phyloP scores from a whole-genome alignment of 1,140 invertebrate species.

The Drosophila trapezifrons region DNA sequence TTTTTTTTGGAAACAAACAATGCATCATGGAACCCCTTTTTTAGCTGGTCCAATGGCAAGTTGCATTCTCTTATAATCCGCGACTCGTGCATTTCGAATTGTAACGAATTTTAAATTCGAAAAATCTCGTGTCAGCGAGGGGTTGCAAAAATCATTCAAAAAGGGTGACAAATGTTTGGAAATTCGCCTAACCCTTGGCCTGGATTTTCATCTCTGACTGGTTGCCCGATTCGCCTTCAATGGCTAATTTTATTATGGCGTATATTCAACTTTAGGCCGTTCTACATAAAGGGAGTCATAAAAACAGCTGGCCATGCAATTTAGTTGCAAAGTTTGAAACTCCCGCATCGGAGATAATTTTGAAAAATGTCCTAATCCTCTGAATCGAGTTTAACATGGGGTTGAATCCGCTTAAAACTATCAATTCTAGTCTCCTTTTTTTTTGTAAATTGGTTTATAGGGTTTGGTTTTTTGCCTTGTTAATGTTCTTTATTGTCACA shows the following conservation, averaged over 20 bases:
- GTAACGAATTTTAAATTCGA: conserved; percentile 70
- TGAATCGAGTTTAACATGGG: conserved; percentile 27
- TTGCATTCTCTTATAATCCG: conserved; percentile 51
- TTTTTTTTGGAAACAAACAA: conserved; percentile 42
- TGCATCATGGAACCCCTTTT: conserved; percentile 55
- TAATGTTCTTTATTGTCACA: neutral
- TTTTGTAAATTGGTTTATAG: conserved; percentile 46
- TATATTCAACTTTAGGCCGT: conserved; percentile 35
- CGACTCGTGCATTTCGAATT: conserved; percentile 69
- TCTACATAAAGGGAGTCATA: conserved; percentile 63
- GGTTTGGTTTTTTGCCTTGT: conserved; percentile 22
- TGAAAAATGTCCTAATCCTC: conserved; percentile 46
- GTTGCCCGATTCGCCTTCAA: conserved; percentile 40
- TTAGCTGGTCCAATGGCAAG: conserved; percentile 39
- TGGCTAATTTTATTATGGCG: conserved; percentile 74
- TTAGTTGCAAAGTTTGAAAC: conserved; percentile 39
- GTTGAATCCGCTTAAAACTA: conserved; percentile 68
- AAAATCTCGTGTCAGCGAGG: conserved; percentile 9
- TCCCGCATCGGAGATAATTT: conserved; percentile 54
- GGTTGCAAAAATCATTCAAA: conserved; percentile 46
- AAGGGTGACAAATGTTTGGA: conserved; percentile 36
- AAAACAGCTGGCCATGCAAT: conserved; percentile 78
- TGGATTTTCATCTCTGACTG: conserved; percentile 30
- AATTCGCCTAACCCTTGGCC: conserved; percentile 59
- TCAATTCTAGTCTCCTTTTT: conserved; percentile 28